A percentile compares a stretch with the other conserved stretches of the same genome.
Conservation (phyloP, 2,113 vertebrate species). For the Vidua chalybeata region DNA sequence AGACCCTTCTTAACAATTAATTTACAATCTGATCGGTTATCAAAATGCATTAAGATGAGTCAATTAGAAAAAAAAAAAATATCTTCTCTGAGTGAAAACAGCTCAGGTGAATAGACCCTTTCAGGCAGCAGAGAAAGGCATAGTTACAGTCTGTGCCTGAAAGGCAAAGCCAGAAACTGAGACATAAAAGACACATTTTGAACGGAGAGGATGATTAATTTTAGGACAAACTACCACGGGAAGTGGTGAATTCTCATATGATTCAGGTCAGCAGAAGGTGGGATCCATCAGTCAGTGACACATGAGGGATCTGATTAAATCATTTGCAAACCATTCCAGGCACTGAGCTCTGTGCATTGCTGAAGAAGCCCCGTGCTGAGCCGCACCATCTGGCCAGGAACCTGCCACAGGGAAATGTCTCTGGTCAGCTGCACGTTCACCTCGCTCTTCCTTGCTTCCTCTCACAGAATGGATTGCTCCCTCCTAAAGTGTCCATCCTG, state of each 20-base stretch:
- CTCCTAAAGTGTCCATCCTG: constrained; percentile 38
- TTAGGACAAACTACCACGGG: constrained; percentile 4
- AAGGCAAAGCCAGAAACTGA: constrained; percentile 1
- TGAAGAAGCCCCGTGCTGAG: not conserved
- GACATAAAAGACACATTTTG: constrained; percentile 36
- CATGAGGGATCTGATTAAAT: not conserved
- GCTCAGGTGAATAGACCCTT: constrained; percentile 31
- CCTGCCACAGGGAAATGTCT: not conserved
- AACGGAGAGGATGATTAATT: not conserved
- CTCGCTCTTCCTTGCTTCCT: not conserved
- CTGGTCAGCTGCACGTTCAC: not conserved
- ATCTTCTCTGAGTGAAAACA: not conserved
- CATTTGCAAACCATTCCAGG: not conserved
- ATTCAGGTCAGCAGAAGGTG: not conserved
- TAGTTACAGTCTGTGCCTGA: not conserved
- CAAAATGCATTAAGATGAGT: not conserved
- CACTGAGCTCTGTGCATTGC: not conserved
- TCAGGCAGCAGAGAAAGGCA: constrained; percentile 26
- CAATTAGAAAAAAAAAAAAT: not conserved
- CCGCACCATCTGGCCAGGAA: not conserved
- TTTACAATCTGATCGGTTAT: not conserved
- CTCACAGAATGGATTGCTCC: not conserved
- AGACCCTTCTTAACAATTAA: not conserved
- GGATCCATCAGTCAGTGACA: not conserved
- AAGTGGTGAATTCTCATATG: not conserved